These are phyloP conservation scores for Sarcophaga subvicina DNA, from an alignment of 2,888 invertebrate species.

Conservation along the genomic window DNA sequence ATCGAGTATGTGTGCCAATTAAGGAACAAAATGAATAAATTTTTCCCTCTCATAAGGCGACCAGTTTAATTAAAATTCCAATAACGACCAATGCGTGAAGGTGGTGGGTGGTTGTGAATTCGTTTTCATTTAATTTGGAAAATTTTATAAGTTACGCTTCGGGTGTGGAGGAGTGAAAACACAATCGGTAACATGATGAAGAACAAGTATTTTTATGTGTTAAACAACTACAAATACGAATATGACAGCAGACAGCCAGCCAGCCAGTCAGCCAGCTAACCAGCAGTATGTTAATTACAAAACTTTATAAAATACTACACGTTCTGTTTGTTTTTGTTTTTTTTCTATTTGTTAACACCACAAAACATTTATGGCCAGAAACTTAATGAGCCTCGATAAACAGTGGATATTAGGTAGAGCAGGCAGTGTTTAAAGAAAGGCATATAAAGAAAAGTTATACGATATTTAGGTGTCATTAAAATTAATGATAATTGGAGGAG, in stretches of 20 bases:
- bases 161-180: not conserved
- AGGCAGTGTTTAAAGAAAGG: no score
- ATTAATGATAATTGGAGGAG: no score
- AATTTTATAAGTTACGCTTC: no score
- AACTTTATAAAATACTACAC: conserved; percentile 10
- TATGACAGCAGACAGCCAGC: conserved; percentile 2
- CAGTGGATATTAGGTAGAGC: no score
- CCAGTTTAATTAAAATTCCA: conserved; percentile 28
- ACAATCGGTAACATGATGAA: not conserved
- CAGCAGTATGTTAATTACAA: conserved; percentile 37
- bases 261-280: not conserved
- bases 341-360: conserved; percentile 16
- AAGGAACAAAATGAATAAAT: not conserved
- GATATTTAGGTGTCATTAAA: no score
- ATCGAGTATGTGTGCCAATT: no score
- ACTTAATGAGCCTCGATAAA: not conserved
- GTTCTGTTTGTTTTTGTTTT: no score
- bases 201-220: not conserved
- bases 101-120: no score
- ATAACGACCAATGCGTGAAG: not conserved
- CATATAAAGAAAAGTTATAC: no score
- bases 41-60: not conserved
- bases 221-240: conserved; percentile 18
- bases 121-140: not conserved
- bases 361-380: conserved; percentile 12